A percentile compares a stretch with the other conserved stretches of the same genome.
These are phyloP conservation scores for Petromus typicus DNA, from an alignment of 2,113 vertebrate genomes.

Conservation along the genomic window DNA sequence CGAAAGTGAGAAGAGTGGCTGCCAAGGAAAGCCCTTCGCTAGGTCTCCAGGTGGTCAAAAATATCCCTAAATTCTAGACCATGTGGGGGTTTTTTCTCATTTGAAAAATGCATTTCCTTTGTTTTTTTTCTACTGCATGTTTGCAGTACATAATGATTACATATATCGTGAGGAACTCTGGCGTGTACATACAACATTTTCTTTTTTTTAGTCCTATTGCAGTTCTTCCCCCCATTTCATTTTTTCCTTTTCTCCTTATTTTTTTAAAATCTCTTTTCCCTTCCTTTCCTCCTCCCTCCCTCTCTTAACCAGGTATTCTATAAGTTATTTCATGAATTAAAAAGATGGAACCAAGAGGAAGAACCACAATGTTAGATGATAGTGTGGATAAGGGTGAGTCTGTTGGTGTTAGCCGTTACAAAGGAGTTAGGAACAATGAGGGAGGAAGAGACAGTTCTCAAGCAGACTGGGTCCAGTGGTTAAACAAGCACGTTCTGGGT, in stretches of 20 bases:
- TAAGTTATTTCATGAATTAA: neutral
- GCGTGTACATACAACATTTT: no score
- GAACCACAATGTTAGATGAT: neutral
- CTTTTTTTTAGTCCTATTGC: no score
- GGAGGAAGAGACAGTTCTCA: neutral
- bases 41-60: neutral
- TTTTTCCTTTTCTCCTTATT: no score
- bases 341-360: neutral
- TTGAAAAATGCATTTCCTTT: no score
- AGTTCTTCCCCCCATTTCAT: no score
- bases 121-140: no score
- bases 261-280: no score
- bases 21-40: neutral
- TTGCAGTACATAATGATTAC: no score
- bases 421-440: neutral
- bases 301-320: neutral
- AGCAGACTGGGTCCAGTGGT: neutral
- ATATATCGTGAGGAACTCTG: no score
- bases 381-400: neutral
- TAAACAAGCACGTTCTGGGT: neutral
- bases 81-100: neutral
- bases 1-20: constrained; percentile 33
- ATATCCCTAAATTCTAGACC: neutral
- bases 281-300: no score
- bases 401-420: neutral